Base-by-base conservation (phyloP, 2,797 vertebrate genomes). In the Echeneis naucrates region DNA sequence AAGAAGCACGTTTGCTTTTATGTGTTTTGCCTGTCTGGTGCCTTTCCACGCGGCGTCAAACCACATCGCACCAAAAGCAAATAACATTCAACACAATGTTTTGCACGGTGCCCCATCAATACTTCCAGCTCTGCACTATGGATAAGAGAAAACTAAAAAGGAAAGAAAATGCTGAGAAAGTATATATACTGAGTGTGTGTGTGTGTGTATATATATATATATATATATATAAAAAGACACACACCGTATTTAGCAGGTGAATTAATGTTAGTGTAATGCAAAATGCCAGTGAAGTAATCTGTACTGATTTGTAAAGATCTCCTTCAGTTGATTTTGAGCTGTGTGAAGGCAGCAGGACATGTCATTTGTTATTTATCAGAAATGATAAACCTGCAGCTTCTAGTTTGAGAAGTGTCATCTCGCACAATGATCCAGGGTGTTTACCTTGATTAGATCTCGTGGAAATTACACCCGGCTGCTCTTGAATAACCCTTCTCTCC, bases 371-470 rank as follows among this genome's bases (percentile, higher is more conserved):
- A 55, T 27, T 61, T 37, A 45, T 53, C 27, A 47, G 47, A 55
- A 51, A 33, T 40, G 45, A 73, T 40, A 64, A 68, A 48, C 54
- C 27, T 33, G 12, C 66, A 56, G 61, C 30, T 21, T 50, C 60
- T 27, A 54, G 44, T 70, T 56, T 73, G 19, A 64, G 42, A 63
- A 27, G 69, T 63, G 61, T 44, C 30, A 70, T 60, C 30, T 47
- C 35, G 57, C 53, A 63, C 44, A 60, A 47, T 52, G 57, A 75
- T 44, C 51, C 40, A 16, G 32, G 42, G 50, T 44, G 35, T 77
- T 68, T 40, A 52, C 23, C 21, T 51, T n/a, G 33, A 51, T 51
- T 12, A 26, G 61, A 63, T 42, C 6, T 30, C 44, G 55, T 56
- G 55, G 60, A 48, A 63, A 53, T 38, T 19, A 60, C 40, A 55